Base-by-base conservation (phyloP, 2,888 invertebrate species). In the Melikaiella ostensackeni region DNA sequence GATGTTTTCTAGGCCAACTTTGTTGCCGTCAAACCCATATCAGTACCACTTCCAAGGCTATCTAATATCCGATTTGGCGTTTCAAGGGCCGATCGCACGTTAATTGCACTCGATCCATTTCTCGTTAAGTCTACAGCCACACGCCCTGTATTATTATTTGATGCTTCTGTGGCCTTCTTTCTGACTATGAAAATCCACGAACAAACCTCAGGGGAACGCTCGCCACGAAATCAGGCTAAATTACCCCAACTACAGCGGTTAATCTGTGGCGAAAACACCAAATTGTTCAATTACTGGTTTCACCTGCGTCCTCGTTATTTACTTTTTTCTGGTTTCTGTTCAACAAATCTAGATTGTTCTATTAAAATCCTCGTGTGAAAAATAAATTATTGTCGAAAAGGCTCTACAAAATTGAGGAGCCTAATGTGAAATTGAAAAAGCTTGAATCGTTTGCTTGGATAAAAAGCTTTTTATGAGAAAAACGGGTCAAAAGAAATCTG, bases 21-120 rank as follows among this genome's bases (percentile, higher is more conserved):
- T 46, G 46, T 66, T 16, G 27, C 66, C 30, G 66, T 66, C 46
- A 46, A 66, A 66, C 66, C 66, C 46, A 46, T 50, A 42, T 66
- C 66, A 66, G n/a, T 24, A 46, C 27, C 9, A 11, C 46, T 27
- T 19, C 27, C 27, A 46, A 24, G 19, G 27, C 42, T 46, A 66
- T 46, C 66, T 46, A 8, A 30, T 24, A 27, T 27, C 30, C n/a
- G n/a, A 27, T 30, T 46, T 66, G 42, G 19, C 46, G 19, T 27
- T 27, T 19, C 27, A 46, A 46, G 46, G 66, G 4, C 11, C 38
- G 64, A 66, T 66, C 66, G 46, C 27, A 27, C 46, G 19, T 66
- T 46, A 46, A 66, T 66, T 27, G 30, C 8, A 66, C 66, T 66
- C 19, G 46, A 66, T 66, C 38, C 19, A 16, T 66, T 42, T 66